A percentile compares a stretch with the other conserved stretches of the same genome.
These are phyloP conservation scores for Hyperopisus bebe DNA, from an alignment of 2,113 vertebrate species.

Conservation along the genomic window DNA sequence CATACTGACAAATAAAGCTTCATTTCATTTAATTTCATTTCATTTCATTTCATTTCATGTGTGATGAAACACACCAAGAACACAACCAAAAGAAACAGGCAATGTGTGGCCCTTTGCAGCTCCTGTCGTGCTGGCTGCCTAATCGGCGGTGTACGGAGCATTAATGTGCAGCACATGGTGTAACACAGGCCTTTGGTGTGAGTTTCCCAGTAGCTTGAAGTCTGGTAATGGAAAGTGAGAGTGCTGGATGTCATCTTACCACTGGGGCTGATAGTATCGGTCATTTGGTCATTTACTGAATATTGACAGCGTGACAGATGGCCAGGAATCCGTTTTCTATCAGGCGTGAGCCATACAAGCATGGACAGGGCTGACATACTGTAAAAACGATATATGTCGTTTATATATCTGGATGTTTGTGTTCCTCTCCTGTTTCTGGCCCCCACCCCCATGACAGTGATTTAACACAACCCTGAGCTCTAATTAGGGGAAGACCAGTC, in stretches of 20 bases:
- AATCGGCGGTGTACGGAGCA: background rate
- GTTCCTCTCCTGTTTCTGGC: background rate
- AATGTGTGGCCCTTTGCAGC: background rate
- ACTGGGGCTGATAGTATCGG: background rate
- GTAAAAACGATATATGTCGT: background rate
- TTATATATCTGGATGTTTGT: background rate
- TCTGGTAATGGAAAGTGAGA: slow-evolving; percentile 13
- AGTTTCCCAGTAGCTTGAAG: background rate
- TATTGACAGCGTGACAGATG: slow-evolving; percentile 18
- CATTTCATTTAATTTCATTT: background rate
- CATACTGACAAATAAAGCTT: background rate
- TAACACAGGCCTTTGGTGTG: background rate
- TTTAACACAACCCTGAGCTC: background rate
- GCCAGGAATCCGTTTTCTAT: background rate
- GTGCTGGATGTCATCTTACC: slow-evolving; percentile 10
- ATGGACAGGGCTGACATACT: background rate
- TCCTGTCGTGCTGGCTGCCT: background rate
- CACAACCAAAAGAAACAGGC: background rate
- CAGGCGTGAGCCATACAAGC: background rate
- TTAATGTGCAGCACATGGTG: background rate
- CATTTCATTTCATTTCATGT: background rate
- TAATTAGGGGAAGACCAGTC: background rate
- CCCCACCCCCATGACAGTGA: background rate
- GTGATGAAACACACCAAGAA: background rate
- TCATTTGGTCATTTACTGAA: background rate